These are phyloP conservation scores for Dryobotodes eremita DNA, from an alignment of 2,888 invertebrate genomes.

Conservation along the genomic window DNA sequence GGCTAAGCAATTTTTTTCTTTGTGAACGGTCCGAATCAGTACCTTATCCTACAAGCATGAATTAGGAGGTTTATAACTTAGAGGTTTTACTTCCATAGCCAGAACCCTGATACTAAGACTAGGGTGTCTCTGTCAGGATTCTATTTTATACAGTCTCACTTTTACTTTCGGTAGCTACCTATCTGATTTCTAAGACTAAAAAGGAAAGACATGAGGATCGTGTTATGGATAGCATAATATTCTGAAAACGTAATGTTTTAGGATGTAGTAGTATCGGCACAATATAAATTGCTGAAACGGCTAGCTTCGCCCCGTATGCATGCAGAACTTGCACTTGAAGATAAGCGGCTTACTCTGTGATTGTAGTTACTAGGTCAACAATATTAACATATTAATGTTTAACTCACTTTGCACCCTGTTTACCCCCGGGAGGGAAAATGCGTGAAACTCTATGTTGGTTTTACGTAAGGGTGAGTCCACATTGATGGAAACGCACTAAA, in stretches of 20 bases:
- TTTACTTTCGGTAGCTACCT: background rate
- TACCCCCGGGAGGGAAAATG: conserved; percentile 30
- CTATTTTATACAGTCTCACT: background rate
- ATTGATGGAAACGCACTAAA: background rate
- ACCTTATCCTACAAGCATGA: background rate
- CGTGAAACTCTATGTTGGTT: conserved; percentile 25
- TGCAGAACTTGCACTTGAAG: conserved; percentile 47
- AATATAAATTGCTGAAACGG: background rate
- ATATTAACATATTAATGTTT: conserved; percentile 56
- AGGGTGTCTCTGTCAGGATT: background rate
- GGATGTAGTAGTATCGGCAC: background rate
- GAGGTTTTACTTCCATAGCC: background rate
- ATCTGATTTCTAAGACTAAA: background rate
- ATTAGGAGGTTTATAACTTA: background rate
- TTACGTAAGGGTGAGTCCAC: background rate
- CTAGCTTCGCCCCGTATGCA: conserved; percentile 13
- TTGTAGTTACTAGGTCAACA: conserved; percentile 46
- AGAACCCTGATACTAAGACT: background rate
- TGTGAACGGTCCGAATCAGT: background rate
- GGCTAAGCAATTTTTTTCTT: background rate
- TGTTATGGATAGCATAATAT: background rate
- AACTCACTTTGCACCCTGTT: conserved; percentile 32
- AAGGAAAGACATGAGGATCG: background rate
- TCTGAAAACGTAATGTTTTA: background rate
- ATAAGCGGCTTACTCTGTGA: conserved; percentile 52